Conservation (phyloP, 2,113 vertebrate genomes). For the Alaudala cheleensis region DNA sequence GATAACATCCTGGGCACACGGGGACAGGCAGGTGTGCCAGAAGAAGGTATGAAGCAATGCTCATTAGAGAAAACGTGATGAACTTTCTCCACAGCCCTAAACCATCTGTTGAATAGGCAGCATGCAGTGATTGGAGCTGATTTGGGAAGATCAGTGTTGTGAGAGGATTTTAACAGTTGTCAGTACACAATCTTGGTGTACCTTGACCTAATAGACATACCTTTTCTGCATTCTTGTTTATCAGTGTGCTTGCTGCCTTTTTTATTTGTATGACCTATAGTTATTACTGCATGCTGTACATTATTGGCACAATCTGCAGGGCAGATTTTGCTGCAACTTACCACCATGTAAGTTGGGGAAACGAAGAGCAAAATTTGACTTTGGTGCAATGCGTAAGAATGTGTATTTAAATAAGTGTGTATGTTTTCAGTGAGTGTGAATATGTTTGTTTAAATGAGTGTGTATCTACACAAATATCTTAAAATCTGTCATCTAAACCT, state of each 20-base stretch:
- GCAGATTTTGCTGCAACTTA: neutral
- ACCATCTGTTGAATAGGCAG: neutral
- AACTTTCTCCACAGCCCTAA: neutral
- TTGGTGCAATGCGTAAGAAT: neutral
- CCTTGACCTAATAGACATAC: neutral
- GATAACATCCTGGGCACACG: neutral
- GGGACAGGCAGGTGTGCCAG: neutral
- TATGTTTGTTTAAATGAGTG: neutral
- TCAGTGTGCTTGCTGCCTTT: neutral
- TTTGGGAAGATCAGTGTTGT: neutral
- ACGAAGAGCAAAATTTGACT: neutral
- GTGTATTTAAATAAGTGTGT: neutral
- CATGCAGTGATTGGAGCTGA: neutral
- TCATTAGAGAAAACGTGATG: accelerated
- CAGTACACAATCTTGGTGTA: neutral
- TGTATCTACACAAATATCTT: neutral
- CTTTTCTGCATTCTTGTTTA: neutral
- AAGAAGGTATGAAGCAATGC: neutral
- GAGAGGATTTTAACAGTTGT: neutral
- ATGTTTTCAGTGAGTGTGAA: neutral
- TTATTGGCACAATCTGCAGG: neutral
- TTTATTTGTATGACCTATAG: neutral
- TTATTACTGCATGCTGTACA: neutral
- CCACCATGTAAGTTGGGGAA: neutral
- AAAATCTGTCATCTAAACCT: neutral